Percentiles rank a stretch among this genome's conserved stretches.
These are phyloP conservation scores for Drosophila greeni DNA, from an alignment of 2,888 invertebrate genomes.

Conservation along the genomic window DNA sequence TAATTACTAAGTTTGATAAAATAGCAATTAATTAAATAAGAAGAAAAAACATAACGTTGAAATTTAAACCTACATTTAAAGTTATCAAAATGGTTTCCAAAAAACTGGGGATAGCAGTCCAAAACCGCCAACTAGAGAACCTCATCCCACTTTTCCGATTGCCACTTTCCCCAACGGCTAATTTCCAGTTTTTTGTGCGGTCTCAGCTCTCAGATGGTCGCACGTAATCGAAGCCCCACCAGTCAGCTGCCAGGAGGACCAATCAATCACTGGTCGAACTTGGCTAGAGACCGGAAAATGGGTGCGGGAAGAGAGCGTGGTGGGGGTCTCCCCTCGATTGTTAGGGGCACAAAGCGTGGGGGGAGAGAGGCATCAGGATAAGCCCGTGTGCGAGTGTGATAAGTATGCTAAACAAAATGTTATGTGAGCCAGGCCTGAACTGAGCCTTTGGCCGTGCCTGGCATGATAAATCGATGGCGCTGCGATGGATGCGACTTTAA, in stretches of 20 bases:
- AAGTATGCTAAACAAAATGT: constrained; percentile 51
- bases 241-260: constrained; percentile 45
- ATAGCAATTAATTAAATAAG: background rate
- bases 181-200: constrained; percentile 47
- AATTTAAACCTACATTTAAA: no score
- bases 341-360: background rate
- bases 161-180: constrained; percentile 18
- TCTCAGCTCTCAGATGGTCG: constrained; percentile 39
- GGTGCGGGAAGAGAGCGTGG: background rate
- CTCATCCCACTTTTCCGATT: background rate
- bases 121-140: background rate
- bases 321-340: constrained; percentile 1
- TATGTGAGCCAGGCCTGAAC: constrained; percentile 28
- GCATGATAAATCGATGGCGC: constrained; percentile 42
- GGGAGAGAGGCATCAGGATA: constrained; percentile 5
- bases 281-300: constrained; percentile 8
- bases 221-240: constrained; percentile 45
- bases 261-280: constrained; percentile 60
- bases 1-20: background rate
- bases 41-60: no score
- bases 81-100: background rate
- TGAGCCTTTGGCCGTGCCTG: constrained; percentile 37
- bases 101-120: background rate
- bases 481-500: constrained; percentile 46
- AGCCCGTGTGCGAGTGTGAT: constrained; percentile 26